Conservation (phyloP, 2,888 invertebrate species). For the Campoletis raptor region DNA sequence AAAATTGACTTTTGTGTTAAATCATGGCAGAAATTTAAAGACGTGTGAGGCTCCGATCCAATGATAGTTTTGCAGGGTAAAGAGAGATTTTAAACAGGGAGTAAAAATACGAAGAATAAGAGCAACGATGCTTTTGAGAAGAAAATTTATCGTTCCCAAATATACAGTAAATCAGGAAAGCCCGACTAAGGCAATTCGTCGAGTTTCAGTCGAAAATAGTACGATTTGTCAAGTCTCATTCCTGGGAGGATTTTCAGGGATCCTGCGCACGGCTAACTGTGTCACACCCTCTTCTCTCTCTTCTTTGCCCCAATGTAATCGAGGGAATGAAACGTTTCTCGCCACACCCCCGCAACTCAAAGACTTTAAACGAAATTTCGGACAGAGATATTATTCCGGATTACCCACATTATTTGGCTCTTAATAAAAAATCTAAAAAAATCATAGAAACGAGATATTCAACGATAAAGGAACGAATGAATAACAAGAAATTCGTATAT, state of each 20-base stretch:
- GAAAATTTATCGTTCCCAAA: conserved; percentile 66
- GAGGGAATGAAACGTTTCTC: conserved; percentile 52
- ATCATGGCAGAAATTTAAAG: conserved; percentile 21
- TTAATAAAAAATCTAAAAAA: background rate
- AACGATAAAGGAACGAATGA: background rate
- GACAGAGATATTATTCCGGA: conserved; percentile 38
- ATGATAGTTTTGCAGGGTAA: conserved; percentile 11
- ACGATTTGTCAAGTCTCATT: conserved; percentile 68
- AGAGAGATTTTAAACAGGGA: conserved; percentile 20
- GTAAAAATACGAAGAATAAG: conserved; percentile 51
- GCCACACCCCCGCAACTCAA: conserved; percentile 13
- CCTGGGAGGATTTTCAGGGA: conserved; percentile 41
- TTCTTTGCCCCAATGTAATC: conserved; percentile 30
- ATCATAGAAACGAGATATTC: background rate
- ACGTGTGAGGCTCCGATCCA: conserved; percentile 18
- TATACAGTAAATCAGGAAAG: conserved; percentile 66
- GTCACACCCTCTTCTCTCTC: conserved; percentile 7
- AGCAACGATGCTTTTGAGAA: conserved; percentile 46
- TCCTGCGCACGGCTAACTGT: conserved; percentile 25
- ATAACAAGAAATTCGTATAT: background rate
- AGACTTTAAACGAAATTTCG: conserved; percentile 34
- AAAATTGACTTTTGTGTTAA: background rate
- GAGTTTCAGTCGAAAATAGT: conserved; percentile 66
- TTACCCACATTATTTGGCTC: background rate
- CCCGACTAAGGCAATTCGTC: conserved; percentile 59